phyloP scores from a whole-genome alignment of 2,888 invertebrate species.

The Brachypalpus laphriformis region DNA sequence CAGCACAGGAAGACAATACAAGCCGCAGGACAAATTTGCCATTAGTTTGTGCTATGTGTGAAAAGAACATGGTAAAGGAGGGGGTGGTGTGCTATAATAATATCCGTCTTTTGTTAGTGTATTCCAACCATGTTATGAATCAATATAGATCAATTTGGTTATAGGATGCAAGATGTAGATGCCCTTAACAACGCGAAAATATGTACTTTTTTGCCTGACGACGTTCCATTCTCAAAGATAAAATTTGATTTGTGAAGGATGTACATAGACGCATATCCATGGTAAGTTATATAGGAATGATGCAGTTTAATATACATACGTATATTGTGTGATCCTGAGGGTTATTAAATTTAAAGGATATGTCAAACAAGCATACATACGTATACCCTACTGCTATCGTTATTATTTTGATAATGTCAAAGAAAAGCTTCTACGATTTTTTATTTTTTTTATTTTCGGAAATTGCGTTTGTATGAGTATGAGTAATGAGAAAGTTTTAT shows the following conservation, averaged over 20 bases:
- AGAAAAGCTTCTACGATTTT: slow-evolving; percentile 30
- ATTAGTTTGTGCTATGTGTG: slow-evolving; percentile 41
- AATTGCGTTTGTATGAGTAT: slow-evolving; percentile 31
- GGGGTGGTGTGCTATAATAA: slow-evolving; percentile 26
- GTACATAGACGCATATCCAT: neutral
- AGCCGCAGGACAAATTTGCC: slow-evolving; percentile 62
- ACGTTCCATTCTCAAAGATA: slow-evolving; percentile 26
- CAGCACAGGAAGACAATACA: slow-evolving; percentile 55
- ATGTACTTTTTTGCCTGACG: neutral
- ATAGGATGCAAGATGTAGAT: slow-evolving; percentile 14
- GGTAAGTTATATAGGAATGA: neutral
- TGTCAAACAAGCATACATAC: slow-evolving; percentile 60
- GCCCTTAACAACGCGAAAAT: slow-evolving; percentile 30
- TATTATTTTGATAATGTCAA: slow-evolving; percentile 65
- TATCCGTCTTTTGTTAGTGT: slow-evolving; percentile 33
- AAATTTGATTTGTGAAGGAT: slow-evolving; percentile 49
- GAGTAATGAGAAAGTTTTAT: slow-evolving; percentile 37
- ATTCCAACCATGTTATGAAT: slow-evolving; percentile 12
- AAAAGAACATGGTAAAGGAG: neutral
- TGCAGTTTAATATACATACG: slow-evolving; percentile 13
- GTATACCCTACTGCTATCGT: slow-evolving; percentile 38
- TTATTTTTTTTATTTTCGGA: no score
- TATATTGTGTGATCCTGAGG: slow-evolving; percentile 45
- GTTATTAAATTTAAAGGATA: slow-evolving; percentile 70
- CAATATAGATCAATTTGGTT: slow-evolving; percentile 8